Percentiles rank a stretch among this genome's conserved stretches.
Conservation (phyloP, 92 coral and sea anemone species). For the Diadumene lineata region DNA sequence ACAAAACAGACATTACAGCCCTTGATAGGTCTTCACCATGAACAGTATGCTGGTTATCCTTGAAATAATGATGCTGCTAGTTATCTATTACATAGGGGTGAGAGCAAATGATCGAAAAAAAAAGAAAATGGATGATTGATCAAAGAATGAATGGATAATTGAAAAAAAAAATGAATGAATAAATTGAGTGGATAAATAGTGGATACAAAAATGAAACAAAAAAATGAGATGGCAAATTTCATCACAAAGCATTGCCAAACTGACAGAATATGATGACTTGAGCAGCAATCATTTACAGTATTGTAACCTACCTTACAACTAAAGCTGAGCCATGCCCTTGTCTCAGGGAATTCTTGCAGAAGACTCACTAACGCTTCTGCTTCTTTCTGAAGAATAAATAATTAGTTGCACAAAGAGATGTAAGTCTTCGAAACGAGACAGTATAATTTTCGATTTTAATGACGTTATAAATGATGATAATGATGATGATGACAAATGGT, state of each 20-base stretch:
- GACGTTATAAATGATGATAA: no score
- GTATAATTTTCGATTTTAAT: no score
- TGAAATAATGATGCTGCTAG: background rate
- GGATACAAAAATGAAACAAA: no score
- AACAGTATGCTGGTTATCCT: slow-evolving; percentile 67
- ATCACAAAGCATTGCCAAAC: no score
- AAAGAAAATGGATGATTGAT: background rate
- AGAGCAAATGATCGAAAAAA: background rate
- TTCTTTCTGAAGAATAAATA: slow-evolving; percentile 59
- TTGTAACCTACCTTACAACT: slow-evolving; percentile 84
- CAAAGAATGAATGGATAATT: background rate
- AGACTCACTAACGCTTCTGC: slow-evolving; percentile 84
- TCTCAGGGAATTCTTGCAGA: slow-evolving; percentile 79
- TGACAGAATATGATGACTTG: no score
- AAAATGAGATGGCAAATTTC: no score
- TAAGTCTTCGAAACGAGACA: no score
- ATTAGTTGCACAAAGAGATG: no score
- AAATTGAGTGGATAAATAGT: no score
- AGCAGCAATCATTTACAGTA: no score
- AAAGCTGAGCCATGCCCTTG: slow-evolving; percentile 78
- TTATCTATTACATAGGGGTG: no score
- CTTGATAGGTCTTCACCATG: slow-evolving; percentile 71
- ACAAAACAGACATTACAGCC: slow-evolving; percentile 48
- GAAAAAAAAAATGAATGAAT: background rate
- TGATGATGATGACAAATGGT: no score